Conservation (phyloP, 1,140 invertebrate species). For the Orius insidiosus region DNA sequence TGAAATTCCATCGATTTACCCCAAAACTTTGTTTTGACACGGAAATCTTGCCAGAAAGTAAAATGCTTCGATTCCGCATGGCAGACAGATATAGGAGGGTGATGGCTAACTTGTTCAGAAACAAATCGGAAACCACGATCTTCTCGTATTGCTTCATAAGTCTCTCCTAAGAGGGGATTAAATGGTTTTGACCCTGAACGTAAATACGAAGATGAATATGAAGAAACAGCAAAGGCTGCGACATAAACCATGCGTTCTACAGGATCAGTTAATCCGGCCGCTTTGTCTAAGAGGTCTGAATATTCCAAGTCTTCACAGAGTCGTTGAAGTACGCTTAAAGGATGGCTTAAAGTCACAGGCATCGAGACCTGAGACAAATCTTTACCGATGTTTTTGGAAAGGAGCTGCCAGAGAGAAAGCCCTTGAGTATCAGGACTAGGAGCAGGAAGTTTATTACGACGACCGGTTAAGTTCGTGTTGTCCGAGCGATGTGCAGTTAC, state of each 20-base stretch:
- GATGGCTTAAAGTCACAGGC: constrained; percentile 73
- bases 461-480: constrained; percentile 32
- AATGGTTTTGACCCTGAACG: constrained; percentile 73
- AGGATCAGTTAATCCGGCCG: constrained; percentile 39
- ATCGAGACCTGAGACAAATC: constrained; percentile 69
- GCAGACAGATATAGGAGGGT: constrained; percentile 70
- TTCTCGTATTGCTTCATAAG: constrained; percentile 60
- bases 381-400: constrained; percentile 73
- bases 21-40: constrained; percentile 80
- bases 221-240: constrained; percentile 67
- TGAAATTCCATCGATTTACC: constrained; percentile 81
- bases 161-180: constrained; percentile 73
- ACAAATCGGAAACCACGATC: constrained; percentile 62
- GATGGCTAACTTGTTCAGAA: constrained; percentile 64
- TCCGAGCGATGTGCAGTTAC: background rate
- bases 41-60: constrained; percentile 61
- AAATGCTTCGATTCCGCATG: constrained; percentile 59
- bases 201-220: constrained; percentile 59
- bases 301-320: constrained; percentile 77
- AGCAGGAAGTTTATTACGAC: constrained; percentile 49
- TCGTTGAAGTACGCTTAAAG: constrained; percentile 60
- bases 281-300: constrained; percentile 57
- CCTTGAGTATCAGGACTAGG: constrained; percentile 54
- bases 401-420: constrained; percentile 58
- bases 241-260: constrained; percentile 56